phyloP scores from a whole-genome alignment of 2,888 invertebrate species.

The Dioctria rufipes region DNA sequence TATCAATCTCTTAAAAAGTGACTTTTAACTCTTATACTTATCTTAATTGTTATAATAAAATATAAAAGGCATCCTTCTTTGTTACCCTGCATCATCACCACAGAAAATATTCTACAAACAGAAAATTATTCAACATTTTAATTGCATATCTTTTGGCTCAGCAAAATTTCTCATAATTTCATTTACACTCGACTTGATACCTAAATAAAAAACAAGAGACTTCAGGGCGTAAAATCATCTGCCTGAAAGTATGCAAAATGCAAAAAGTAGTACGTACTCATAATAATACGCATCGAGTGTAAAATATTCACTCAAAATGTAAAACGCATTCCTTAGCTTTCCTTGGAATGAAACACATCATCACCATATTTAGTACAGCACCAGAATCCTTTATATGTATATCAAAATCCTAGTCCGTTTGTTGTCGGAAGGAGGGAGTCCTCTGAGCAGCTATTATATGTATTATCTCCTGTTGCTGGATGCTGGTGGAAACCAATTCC shows the following conservation, averaged over 20 bases:
- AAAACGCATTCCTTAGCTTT: constrained; percentile 31
- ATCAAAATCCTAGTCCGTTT: too few relatives aligned
- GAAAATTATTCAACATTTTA: background rate
- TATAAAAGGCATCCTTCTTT: too few relatives aligned
- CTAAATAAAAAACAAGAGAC: background rate
- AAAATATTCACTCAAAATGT: constrained; percentile 46
- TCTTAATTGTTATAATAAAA: too few relatives aligned
- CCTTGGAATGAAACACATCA: too few relatives aligned
- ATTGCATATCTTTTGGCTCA: constrained; percentile 40
- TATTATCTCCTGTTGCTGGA: constrained; percentile 37
- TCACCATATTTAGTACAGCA: background rate
- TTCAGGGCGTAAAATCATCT: constrained; percentile 21
- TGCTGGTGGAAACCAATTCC: background rate
- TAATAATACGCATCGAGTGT: constrained; percentile 38
- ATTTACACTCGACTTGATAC: background rate
- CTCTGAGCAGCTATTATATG: background rate
- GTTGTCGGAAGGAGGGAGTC: background rate
- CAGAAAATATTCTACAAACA: too few relatives aligned
- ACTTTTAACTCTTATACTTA: too few relatives aligned
- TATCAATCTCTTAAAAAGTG: too few relatives aligned
- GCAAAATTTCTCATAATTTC: constrained; percentile 17
- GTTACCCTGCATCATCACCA: too few relatives aligned
- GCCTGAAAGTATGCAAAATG: constrained; percentile 41
- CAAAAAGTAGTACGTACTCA: background rate
- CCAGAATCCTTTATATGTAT: too few relatives aligned